A percentile compares a stretch with the other conserved stretches of the same genome.
phyloP scores from a whole-genome alignment of 2,113 vertebrate genomes.

The Pelecanus crispus region DNA sequence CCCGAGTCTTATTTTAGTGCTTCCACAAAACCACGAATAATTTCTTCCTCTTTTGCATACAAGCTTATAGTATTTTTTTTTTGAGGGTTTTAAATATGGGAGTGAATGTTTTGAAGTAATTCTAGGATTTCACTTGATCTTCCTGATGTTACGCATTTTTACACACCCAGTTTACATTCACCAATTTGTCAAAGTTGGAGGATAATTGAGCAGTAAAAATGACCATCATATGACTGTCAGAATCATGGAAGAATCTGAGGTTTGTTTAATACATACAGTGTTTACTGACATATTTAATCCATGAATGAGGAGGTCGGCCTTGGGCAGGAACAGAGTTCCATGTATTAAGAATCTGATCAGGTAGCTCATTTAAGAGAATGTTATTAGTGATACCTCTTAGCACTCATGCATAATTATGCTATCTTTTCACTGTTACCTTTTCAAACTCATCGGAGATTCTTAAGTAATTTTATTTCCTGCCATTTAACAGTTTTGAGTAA shows the following conservation, averaged over 20 bases:
- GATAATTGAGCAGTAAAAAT: not conserved
- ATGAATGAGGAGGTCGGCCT: not conserved
- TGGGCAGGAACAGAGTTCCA: not conserved
- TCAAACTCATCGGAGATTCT: not conserved
- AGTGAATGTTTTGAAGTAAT: not conserved
- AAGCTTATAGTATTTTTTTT: not conserved
- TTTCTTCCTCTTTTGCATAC: not conserved
- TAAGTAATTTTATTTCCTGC: constrained; percentile 29
- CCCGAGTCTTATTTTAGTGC: not conserved
- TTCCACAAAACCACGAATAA: not conserved
- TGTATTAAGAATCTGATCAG: not conserved
- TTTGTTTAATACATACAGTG: constrained; percentile 36
- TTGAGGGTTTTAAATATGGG: not conserved
- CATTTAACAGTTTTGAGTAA: constrained; percentile 13
- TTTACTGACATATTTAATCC: constrained; percentile 14
- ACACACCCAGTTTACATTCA: not conserved
- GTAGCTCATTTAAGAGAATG: not conserved
- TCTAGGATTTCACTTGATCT: not conserved
- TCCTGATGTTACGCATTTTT: not conserved
- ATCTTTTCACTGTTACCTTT: constrained; percentile 23
- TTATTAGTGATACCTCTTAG: constrained; percentile 3
- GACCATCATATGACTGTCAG: not conserved
- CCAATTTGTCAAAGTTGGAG: not conserved
- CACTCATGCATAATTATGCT: constrained; percentile 9
- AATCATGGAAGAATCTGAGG: constrained; percentile 32